Evolutionary conservation across 2,797 vertebrate genomes (phyloP).

Genomic region (Sebastes melanostomus): DNA sequence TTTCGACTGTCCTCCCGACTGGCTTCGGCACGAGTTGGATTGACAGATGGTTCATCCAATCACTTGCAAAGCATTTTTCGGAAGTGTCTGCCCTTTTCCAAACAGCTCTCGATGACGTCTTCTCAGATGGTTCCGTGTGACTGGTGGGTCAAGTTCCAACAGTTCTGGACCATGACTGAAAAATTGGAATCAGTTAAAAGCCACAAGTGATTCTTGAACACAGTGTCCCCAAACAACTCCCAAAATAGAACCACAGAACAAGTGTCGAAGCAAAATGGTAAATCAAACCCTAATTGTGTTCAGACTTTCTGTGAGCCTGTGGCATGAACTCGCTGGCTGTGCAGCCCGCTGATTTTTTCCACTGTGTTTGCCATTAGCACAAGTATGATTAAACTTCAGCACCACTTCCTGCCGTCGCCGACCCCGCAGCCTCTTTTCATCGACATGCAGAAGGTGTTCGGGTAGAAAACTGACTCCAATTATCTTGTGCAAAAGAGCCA

Average conservation of each 20-base stretch:
- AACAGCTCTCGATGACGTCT: not conserved
- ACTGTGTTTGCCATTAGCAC: slow-evolving; percentile 18
- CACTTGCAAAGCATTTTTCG: not conserved
- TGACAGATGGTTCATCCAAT: not conserved
- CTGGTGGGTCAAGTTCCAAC: not conserved
- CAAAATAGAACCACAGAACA: slow-evolving; percentile 46
- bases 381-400: slow-evolving; percentile 1
- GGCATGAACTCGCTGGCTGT: not conserved
- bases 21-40: not conserved
- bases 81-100: not conserved
- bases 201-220: slow-evolving; percentile 10
- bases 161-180: not conserved
- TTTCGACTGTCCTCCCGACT: too few species aligned
- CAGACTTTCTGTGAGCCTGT: slow-evolving; percentile 10
- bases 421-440: not conserved
- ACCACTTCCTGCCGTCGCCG: not conserved
- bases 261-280: not conserved
- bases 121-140: not conserved
- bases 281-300: slow-evolving; percentile 27
- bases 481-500: slow-evolving; percentile 30
- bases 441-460: not conserved
- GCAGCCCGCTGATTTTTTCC: slow-evolving; percentile 19
- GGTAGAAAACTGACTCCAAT: slow-evolving; percentile 8
- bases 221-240: slow-evolving; percentile 14
- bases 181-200: slow-evolving; percentile 1